Percentiles rank a stretch among this genome's conserved stretches.
Evolutionary conservation across 2,888 invertebrate genomes (phyloP).

Genomic region (Syrista parreyssii): DNA sequence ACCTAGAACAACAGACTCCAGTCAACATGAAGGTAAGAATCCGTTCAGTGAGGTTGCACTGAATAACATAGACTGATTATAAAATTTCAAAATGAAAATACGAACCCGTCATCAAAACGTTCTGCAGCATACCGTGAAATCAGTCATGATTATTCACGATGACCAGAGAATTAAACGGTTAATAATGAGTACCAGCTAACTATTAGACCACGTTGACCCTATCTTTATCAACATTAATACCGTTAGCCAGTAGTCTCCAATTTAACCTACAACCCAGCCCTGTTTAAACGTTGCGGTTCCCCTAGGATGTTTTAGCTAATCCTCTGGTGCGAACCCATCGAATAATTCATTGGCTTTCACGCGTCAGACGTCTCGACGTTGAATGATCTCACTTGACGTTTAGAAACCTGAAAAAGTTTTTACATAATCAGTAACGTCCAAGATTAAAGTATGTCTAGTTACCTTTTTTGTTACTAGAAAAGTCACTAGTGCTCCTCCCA

Average conservation of each 20-base stretch:
- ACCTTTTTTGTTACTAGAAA: not conserved
- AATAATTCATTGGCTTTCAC: not conserved
- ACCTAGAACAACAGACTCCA: not conserved
- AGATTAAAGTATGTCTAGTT: not conserved
- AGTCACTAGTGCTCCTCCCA: not conserved
- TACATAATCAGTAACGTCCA: not conserved
- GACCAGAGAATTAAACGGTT: not conserved
- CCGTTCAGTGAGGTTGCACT: not conserved
- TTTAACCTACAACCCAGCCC: not conserved
- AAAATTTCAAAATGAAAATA: not conserved
- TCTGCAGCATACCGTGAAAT: not conserved
- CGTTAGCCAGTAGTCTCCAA: not conserved
- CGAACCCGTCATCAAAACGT: not conserved
- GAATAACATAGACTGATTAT: not conserved
- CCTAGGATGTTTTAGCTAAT: constrained; percentile 3
- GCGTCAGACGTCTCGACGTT: not conserved
- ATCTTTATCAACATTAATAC: not conserved
- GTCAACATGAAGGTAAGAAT: not conserved
- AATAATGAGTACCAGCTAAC: not conserved
- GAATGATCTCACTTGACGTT: not conserved
- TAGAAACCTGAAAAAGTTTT: not conserved
- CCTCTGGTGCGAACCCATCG: not conserved
- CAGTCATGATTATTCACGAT: not conserved
- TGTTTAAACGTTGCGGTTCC: not conserved
- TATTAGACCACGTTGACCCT: not conserved